Evolutionary conservation across 2,888 invertebrate genomes (phyloP).

Genomic region (Drosophila nr. perissopoda): DNA sequence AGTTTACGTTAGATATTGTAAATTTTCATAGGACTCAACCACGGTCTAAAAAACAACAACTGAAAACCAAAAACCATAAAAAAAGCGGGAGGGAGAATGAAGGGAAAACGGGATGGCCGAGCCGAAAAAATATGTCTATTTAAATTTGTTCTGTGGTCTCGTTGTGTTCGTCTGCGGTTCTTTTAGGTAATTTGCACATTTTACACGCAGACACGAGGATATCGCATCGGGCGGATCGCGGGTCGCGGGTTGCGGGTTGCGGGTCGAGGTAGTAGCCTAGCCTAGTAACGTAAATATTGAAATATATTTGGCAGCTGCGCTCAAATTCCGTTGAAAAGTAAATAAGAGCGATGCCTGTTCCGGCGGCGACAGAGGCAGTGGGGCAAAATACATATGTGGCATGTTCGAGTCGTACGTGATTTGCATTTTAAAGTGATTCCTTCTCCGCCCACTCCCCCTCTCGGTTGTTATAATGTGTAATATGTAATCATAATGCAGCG

Average conservation of each 20-base stretch:
- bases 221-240: constrained; percentile 38
- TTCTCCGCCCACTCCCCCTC: not conserved
- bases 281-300: constrained; percentile 76
- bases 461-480: constrained; percentile 58
- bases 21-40: constrained; percentile 54
- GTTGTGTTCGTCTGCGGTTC: constrained; percentile 82
- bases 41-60: constrained; percentile 54
- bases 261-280: constrained; percentile 1
- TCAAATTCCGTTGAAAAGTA: constrained; percentile 75
- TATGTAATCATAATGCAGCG: constrained; percentile 77
- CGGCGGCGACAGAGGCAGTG: constrained; percentile 22
- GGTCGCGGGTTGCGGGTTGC: constrained; percentile 13
- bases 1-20: constrained; percentile 76
- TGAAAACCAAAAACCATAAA: constrained; percentile 65
- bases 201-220: constrained; percentile 72
- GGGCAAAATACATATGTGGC: constrained; percentile 57
- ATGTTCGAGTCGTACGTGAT: constrained; percentile 63
- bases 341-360: constrained; percentile 64
- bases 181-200: constrained; percentile 82
- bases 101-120: constrained; percentile 35
- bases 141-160: constrained; percentile 81
- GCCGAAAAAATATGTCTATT: constrained; percentile 79
- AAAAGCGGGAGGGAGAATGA: constrained; percentile 4
- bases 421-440: constrained; percentile 72
- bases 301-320: constrained; percentile 80